Conservation (phyloP, 53 echinoderm and acorn worm genomes). For the Apostichopus leukothele region DNA sequence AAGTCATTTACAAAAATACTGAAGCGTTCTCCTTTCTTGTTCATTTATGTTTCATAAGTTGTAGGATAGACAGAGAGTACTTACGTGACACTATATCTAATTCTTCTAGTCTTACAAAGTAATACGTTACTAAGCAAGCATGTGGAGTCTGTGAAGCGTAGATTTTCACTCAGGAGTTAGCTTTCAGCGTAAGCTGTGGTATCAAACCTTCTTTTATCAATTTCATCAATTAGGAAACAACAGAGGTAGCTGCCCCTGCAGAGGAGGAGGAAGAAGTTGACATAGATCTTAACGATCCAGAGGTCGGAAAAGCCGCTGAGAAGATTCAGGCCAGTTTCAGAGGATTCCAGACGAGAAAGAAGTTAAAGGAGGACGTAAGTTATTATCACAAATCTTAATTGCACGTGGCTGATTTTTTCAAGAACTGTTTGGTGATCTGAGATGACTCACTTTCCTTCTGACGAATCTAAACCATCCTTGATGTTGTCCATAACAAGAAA, state of each 20-base stretch:
- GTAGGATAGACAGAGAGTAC: too few relatives aligned
- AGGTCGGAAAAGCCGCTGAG: slow-evolving; percentile 80
- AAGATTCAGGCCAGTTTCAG: slow-evolving; percentile 86
- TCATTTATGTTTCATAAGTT: neutral
- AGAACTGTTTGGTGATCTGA: too few relatives aligned
- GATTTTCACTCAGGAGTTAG: neutral
- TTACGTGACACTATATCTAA: too few relatives aligned
- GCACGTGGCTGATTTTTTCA: too few relatives aligned
- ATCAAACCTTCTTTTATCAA: too few relatives aligned
- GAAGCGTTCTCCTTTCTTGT: neutral
- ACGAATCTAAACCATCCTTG: too few relatives aligned
- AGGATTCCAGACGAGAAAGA: slow-evolving; percentile 76
- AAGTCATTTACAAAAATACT: neutral
- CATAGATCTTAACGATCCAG: slow-evolving; percentile 90
- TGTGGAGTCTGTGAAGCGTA: too few relatives aligned
- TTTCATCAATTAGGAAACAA: neutral
- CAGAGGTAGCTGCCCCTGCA: neutral
- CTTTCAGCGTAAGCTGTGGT: neutral
- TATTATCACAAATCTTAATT: neutral
- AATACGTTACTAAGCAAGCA: too few relatives aligned
- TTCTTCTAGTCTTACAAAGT: too few relatives aligned
- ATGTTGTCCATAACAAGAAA: too few relatives aligned
- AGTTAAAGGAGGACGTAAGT: slow-evolving; percentile 43
- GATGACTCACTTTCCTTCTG: too few relatives aligned
- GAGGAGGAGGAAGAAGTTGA: slow-evolving; percentile 58